Evolutionary conservation across 2,797 vertebrate species (phyloP).

Genomic region (Amniataba percoides): DNA sequence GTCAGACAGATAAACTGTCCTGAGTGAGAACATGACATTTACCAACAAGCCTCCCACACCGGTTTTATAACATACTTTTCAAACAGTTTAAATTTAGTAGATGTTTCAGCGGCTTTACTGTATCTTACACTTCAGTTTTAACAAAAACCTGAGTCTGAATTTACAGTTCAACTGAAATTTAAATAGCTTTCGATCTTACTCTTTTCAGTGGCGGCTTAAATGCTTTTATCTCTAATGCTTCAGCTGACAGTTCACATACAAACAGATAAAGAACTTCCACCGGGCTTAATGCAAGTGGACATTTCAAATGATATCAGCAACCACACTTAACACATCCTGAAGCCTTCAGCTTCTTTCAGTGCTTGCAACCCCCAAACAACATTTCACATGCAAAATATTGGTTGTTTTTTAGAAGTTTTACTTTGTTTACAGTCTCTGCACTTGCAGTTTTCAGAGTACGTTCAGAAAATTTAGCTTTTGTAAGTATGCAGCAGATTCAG

Average conservation of each 20-base stretch:
- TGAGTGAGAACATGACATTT: background rate
- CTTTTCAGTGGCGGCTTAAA: background rate
- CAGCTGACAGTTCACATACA: background rate
- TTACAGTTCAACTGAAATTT: background rate
- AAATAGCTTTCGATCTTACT: background rate
- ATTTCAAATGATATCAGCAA: background rate
- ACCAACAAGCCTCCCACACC: background rate
- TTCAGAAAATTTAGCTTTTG: background rate
- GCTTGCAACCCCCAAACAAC: background rate
- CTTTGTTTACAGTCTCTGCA: background rate
- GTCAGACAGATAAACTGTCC: background rate
- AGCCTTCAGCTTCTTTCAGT: background rate
- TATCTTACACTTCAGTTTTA: background rate
- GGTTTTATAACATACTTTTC: too few relatives aligned
- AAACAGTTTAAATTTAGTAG: background rate
- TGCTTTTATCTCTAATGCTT: too few relatives aligned
- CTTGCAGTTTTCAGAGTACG: background rate
- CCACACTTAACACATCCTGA: background rate
- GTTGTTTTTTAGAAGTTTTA: background rate
- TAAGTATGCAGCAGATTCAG: background rate
- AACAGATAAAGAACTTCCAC: background rate
- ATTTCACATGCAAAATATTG: background rate
- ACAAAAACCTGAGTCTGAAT: too few relatives aligned
- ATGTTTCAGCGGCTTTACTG: background rate
- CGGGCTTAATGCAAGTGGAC: background rate